A percentile compares a stretch with the other conserved stretches of the same genome.
These are phyloP conservation scores for Eupithecia inturbata DNA, from an alignment of 2,888 invertebrate species.

Conservation along the genomic window DNA sequence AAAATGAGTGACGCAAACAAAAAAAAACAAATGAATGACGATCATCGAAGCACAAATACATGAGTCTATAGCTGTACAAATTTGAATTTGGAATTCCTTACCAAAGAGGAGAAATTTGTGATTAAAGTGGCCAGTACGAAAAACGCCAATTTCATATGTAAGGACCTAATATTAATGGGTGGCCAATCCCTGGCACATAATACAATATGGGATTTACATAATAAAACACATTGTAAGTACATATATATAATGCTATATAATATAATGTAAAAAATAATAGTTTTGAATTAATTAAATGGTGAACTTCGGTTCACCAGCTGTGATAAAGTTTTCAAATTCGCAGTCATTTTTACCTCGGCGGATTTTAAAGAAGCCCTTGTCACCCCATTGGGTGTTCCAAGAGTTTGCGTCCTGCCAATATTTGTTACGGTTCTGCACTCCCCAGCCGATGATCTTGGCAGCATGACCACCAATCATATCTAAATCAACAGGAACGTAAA, in stretches of 20 bases:
- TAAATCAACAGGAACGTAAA: constrained; percentile 25
- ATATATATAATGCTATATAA: no score
- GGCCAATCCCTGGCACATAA: no score
- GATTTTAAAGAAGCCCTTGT: constrained; percentile 6
- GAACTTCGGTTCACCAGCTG: constrained; percentile 8
- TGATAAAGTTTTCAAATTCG: not conserved
- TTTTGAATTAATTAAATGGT: not conserved
- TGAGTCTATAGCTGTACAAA: no score
- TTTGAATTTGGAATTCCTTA: no score
- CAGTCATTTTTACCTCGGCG: not conserved
- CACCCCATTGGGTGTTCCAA: constrained; percentile 11
- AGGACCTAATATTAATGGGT: no score
- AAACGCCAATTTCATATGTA: no score
- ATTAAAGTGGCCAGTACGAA: no score
- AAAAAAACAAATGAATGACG: no score
- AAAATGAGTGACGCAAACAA: no score
- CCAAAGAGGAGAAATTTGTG: no score
- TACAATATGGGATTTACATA: not conserved
- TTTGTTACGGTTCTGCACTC: not conserved
- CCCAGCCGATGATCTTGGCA: constrained; percentile 2
- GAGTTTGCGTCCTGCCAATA: constrained; percentile 57
- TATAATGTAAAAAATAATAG: not conserved
- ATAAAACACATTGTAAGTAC: no score
- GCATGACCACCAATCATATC: not conserved
- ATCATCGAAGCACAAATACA: no score